Evolutionary conservation across 2,113 vertebrate species (phyloP).

Genomic region (Colius striatus): DNA sequence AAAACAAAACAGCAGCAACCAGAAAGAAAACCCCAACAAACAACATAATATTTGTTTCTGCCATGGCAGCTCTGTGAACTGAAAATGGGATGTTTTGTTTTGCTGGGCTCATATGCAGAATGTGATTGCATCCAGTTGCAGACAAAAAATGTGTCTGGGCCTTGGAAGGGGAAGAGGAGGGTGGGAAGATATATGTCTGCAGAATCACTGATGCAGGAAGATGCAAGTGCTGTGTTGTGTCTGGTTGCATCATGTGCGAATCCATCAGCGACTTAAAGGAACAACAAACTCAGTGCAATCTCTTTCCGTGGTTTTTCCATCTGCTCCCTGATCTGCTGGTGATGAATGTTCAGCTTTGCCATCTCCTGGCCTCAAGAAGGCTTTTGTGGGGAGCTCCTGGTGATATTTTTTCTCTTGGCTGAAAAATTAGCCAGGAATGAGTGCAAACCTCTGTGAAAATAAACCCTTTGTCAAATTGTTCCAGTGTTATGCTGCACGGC

Average conservation of each 20-base stretch:
- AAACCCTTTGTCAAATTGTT: background rate
- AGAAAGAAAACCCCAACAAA: conserved; percentile 43
- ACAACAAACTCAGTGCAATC: conserved; percentile 39
- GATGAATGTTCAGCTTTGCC: conserved; percentile 11
- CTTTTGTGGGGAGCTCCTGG: background rate
- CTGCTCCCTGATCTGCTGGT: conserved; percentile 31
- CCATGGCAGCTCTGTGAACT: conserved; percentile 19
- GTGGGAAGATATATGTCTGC: conserved; percentile 59
- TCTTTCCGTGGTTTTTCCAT: conserved; percentile 52
- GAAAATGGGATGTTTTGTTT: conserved; percentile 59
- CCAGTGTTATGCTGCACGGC: accelerated
- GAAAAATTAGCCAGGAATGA: background rate
- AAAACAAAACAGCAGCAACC: conserved; percentile 9
- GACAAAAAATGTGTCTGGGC: conserved; percentile 40
- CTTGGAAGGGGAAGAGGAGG: conserved; percentile 47
- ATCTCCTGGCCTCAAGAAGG: background rate
- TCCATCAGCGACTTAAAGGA: conserved; percentile 70
- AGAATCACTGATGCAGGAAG: conserved; percentile 71
- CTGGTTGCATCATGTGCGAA: conserved; percentile 69
- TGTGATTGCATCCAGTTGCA: conserved; percentile 26
- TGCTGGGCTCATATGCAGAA: background rate
- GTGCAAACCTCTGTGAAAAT: background rate
- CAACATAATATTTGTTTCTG: conserved; percentile 56
- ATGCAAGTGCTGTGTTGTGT: conserved; percentile 70
- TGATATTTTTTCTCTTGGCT: background rate